Evolutionary conservation across 2,797 vertebrate genomes (phyloP), one percentile per base, ranked within the genome.

Genomic region (Emydoidea blandingii): DNA sequence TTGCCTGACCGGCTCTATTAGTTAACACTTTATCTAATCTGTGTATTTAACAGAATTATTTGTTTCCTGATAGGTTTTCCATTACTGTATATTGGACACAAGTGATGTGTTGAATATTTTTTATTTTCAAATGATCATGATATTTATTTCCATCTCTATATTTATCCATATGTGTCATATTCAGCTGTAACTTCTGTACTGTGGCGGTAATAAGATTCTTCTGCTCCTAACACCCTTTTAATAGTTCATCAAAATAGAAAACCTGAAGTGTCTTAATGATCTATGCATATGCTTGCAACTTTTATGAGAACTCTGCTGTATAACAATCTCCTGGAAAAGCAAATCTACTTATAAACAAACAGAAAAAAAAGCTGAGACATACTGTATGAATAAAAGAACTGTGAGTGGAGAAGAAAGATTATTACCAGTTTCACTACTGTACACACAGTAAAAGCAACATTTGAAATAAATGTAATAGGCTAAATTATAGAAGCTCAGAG

Each of bases 171-270:
- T 87, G 57, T 59, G 29, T 92, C 88, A 9, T 41, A 78, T 84
- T n/a, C 49, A 86, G 14, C 85, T 83, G 8, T 76, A 87, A 34
- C 15, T 81, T 37, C 74, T 78, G 34, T 72, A 68, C 15, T 87
- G 27, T 19, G 57, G 59, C 83, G 14, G 16, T 82, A 84, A 82
- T 62, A 37, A 68, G 59, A n/a, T 87, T 87, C n/a, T 90, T 65
- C 50, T 0, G 0, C 91, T 91, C 41, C 85, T 92, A 25, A 2
- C 79, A 65, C 87, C 79, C 79, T 49, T 83, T 52, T 2, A 49
- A 41, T 86, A 57, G 14, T 80, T 92, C 29, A 85, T 78, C 88
- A 83, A 91, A 95, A 91, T 52, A 90, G 56, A 49, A 85, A 89
- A 85, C 10, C 5, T 12, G 25, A 2, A 76, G 41, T 59, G 29